These are phyloP conservation scores for Caenorhabditis inopinata DNA, from an alignment of 1,140 invertebrate species.

Conservation along the genomic window DNA sequence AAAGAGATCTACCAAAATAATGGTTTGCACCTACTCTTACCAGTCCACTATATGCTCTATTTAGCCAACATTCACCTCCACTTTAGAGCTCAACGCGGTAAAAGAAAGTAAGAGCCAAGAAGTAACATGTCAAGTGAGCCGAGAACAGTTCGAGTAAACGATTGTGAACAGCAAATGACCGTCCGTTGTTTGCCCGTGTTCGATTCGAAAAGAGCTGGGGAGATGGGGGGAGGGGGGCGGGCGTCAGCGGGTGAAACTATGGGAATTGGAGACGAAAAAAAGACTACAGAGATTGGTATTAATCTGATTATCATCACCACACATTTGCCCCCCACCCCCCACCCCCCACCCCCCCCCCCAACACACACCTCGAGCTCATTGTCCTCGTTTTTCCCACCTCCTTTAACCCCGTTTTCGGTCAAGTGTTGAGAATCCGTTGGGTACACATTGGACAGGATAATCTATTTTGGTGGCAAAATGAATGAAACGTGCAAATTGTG, in stretches of 20 bases:
- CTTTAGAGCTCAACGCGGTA: neutral
- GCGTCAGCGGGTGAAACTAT: too few species aligned
- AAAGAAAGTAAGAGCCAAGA: neutral
- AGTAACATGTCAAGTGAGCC: neutral
- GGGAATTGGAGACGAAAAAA: neutral
- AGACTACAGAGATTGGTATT: neutral
- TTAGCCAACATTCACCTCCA: neutral
- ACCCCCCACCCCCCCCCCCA: too few species aligned
- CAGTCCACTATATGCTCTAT: neutral
- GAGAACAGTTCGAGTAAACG: too few species aligned
- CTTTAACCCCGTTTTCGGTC: neutral
- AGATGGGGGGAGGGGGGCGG: too few species aligned
- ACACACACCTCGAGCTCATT: too few species aligned
- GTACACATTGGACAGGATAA: neutral
- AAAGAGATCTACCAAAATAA: too few species aligned
- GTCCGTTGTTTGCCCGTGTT: too few species aligned
- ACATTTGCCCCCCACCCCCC: too few species aligned
- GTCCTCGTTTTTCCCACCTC: neutral
- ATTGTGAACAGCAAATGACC: too few species aligned
- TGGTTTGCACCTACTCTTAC: neutral
- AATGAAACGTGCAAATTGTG: too few species aligned
- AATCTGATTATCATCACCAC: slow-evolving; percentile 4
- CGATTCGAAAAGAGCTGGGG: too few species aligned
- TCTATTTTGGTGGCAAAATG: too few species aligned
- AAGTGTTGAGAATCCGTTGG: slow-evolving; percentile 12